A percentile compares a stretch with the other conserved stretches of the same genome.
Evolutionary conservation across 2,113 vertebrate species (phyloP).

Genomic region (Otis tarda): DNA sequence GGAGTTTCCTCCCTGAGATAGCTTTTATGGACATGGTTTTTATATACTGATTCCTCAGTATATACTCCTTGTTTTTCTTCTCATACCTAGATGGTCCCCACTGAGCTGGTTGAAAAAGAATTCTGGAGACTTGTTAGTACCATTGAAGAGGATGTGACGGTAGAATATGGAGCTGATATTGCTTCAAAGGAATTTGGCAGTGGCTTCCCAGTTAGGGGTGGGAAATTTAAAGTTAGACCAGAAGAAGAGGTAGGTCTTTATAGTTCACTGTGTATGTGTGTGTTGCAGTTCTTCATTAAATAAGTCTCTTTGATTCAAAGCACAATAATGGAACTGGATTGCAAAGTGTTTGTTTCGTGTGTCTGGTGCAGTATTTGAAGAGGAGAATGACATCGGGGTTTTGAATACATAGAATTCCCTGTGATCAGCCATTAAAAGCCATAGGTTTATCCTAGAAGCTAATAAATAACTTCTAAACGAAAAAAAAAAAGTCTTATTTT

Average conservation of each 20-base stretch:
- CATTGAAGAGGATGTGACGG: constrained; percentile 96
- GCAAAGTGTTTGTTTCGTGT: background rate
- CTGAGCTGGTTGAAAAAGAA: constrained; percentile 96
- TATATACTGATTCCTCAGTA: background rate
- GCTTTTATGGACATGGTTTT: background rate
- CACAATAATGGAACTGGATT: background rate
- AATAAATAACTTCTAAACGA: background rate
- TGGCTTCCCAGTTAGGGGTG: constrained; percentile 92
- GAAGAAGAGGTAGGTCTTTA: constrained; percentile 86
- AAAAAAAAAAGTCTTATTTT: background rate
- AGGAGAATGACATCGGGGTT: background rate
- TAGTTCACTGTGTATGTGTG: background rate
- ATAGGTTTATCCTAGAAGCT: background rate
- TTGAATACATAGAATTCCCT: background rate
- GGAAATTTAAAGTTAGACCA: constrained; percentile 86
- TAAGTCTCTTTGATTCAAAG: background rate
- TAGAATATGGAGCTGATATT: constrained; percentile 97
- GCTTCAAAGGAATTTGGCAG: constrained; percentile 98
- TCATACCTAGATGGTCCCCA: constrained; percentile 91
- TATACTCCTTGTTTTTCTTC: background rate
- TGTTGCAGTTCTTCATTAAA: background rate
- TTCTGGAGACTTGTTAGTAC: constrained; percentile 97
- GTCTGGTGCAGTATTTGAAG: background rate
- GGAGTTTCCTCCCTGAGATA: background rate
- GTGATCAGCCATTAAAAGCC: background rate